phyloP scores from a whole-genome alignment of 2,113 vertebrate species.

The Ictidomys tridecemlineatus region DNA sequence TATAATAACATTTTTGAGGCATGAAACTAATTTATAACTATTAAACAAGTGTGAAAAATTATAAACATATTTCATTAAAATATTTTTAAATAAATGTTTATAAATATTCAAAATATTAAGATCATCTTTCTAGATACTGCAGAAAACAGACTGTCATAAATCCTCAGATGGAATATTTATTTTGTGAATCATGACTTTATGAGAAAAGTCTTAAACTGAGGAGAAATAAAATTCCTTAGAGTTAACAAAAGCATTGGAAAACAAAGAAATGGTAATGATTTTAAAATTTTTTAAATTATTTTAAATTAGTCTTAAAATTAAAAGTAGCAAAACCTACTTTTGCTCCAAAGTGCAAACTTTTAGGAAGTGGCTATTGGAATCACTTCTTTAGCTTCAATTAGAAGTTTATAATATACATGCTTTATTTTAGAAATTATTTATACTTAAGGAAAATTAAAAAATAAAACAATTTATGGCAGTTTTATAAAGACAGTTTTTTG shows the following conservation, averaged over 20 bases:
- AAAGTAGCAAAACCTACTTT: not conserved
- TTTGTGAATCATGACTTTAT: conserved; percentile 26
- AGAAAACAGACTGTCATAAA: not conserved
- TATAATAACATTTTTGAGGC: not conserved
- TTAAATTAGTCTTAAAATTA: not conserved
- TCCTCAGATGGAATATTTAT: conserved; percentile 51
- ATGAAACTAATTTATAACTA: not conserved
- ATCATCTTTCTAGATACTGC: not conserved
- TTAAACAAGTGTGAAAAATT: conserved; percentile 20
- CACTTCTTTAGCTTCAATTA: conserved; percentile 17
- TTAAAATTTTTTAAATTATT: not conserved
- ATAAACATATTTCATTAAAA: conserved; percentile 4
- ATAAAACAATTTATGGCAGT: not conserved
- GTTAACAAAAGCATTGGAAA: conserved; percentile 41
- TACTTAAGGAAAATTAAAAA: conserved; percentile 22
- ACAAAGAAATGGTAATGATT: conserved; percentile 17
- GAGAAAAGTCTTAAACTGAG: conserved; percentile 5
- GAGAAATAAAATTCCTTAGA: conserved; percentile 13
- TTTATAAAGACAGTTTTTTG: conserved; percentile 50
- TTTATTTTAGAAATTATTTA: conserved; percentile 51
- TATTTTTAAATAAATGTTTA: not conserved
- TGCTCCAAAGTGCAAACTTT: not conserved
- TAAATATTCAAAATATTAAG: not conserved
- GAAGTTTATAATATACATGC: conserved; percentile 26
- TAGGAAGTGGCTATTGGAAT: not conserved